Evolutionary conservation across 2,797 vertebrate species (phyloP).

Genomic region (Cynopterus sphinx): DNA sequence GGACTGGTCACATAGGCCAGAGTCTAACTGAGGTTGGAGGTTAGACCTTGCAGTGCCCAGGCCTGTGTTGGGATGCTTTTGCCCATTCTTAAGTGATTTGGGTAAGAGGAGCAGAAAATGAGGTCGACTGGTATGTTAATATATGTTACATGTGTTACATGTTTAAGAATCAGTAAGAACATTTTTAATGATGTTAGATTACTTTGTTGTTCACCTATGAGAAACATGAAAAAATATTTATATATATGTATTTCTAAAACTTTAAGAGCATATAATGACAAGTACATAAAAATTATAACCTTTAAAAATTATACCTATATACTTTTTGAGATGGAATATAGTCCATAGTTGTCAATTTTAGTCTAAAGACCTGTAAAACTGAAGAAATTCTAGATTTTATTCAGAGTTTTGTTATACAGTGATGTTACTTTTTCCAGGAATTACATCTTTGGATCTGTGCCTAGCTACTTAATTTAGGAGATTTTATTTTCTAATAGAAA

Average conservation of each 20-base stretch:
- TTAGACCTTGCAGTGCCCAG: not conserved
- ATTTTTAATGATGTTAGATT: not conserved
- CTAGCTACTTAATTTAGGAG: not conserved
- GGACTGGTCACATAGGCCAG: not conserved
- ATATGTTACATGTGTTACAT: too few relatives aligned
- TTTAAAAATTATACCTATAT: not conserved
- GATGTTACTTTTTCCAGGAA: not conserved
- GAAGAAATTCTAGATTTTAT: not conserved
- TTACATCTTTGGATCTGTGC: not conserved
- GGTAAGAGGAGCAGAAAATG: not conserved
- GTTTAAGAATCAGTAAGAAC: not conserved
- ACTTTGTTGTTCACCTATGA: not conserved
- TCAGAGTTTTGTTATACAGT: not conserved
- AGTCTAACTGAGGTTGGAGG: not conserved
- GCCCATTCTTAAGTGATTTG: not conserved
- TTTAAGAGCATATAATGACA: not conserved
- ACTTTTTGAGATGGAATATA: not conserved
- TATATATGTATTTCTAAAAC: not conserved
- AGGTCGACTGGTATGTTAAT: not conserved
- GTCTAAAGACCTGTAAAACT: not conserved
- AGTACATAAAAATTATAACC: not conserved
- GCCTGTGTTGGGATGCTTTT: not conserved
- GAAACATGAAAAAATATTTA: not conserved
- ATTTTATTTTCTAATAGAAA: slow-evolving; percentile 20
- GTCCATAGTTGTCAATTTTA: not conserved